phyloP scores from a whole-genome alignment of 1,140 invertebrate genomes.

The Leptinotarsa undecemlineata region DNA sequence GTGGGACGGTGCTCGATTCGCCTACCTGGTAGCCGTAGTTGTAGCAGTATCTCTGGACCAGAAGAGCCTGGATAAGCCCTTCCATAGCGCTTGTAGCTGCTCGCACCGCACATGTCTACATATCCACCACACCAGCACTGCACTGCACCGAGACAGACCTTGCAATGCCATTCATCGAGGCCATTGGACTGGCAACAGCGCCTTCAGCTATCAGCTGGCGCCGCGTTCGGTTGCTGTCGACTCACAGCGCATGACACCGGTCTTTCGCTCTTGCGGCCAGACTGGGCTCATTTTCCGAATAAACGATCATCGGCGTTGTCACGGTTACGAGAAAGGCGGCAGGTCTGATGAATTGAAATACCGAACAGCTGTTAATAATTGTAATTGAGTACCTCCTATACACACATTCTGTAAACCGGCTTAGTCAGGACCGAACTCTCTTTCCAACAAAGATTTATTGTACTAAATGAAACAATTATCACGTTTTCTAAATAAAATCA shows the following conservation, averaged over 20 bases:
- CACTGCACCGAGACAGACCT: constrained; percentile 59
- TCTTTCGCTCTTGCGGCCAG: constrained; percentile 19
- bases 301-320: background rate
- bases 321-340: too few relatives aligned
- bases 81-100: constrained; percentile 45
- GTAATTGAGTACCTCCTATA: too few relatives aligned
- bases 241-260: constrained; percentile 35
- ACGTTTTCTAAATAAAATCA: too few relatives aligned
- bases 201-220: constrained; percentile 57
- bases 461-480: too few relatives aligned
- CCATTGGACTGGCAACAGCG: constrained; percentile 57
- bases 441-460: too few relatives aligned
- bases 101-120: constrained; percentile 30
- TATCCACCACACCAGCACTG: constrained; percentile 40
- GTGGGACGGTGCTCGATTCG: constrained; percentile 1
- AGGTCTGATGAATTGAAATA: too few relatives aligned
- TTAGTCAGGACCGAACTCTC: too few relatives aligned
- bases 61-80: constrained; percentile 50
- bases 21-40: constrained; percentile 34
- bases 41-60: constrained; percentile 43
- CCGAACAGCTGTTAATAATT: too few relatives aligned
- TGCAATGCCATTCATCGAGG: constrained; percentile 63
- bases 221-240: constrained; percentile 49
- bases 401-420: too few relatives aligned
- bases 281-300: constrained; percentile 25